Evolutionary conservation across 2,113 vertebrate genomes (phyloP).

Genomic region (Albula glossodonta): DNA sequence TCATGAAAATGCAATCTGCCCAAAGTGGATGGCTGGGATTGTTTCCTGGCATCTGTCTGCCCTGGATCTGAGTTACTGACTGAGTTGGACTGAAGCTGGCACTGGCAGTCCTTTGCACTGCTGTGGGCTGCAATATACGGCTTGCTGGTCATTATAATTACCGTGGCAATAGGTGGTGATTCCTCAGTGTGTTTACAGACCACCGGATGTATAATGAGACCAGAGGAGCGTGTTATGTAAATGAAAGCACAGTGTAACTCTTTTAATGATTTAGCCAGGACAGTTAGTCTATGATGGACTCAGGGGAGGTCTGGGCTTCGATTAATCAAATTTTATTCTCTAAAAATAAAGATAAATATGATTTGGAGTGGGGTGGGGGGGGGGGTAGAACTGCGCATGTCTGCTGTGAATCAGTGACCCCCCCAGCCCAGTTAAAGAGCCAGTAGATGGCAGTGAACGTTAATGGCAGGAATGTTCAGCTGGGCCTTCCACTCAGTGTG

Average conservation of each 20-base stretch:
- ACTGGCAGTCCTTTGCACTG: background rate
- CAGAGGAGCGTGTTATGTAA: background rate
- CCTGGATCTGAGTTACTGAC: background rate
- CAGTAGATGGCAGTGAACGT: slow-evolving; percentile 34
- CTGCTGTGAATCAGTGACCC: too few relatives aligned
- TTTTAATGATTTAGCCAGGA: background rate
- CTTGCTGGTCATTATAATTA: background rate
- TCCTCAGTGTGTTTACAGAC: background rate
- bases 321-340: background rate
- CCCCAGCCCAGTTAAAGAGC: background rate
- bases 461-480: slow-evolving; percentile 1
- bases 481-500: background rate
- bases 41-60: background rate
- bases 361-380: background rate
- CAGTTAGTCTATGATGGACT: background rate
- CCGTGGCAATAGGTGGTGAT: background rate
- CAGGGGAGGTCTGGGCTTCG: background rate
- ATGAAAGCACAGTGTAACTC: background rate
- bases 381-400: background rate
- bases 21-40: background rate
- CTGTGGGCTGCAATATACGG: background rate
- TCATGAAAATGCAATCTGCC: background rate
- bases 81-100: background rate
- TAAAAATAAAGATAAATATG: background rate
- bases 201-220: background rate